Percentiles rank a stretch among this genome's conserved stretches.
These are phyloP conservation scores for Phylloscopus collybita DNA, from an alignment of 2,797 vertebrate species.

Conservation along the genomic window DNA sequence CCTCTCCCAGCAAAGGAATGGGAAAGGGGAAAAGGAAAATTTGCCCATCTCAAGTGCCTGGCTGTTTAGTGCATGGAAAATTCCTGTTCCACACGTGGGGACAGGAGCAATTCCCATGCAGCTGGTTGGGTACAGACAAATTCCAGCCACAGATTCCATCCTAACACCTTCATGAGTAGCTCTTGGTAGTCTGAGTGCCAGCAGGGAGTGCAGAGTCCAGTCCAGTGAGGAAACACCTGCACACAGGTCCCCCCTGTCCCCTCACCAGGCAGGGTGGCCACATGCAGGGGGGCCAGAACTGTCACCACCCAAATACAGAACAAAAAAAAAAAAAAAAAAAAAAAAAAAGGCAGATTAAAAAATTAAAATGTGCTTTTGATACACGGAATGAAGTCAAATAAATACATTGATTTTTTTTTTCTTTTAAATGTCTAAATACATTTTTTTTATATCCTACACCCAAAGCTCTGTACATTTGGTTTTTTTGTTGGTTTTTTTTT, in stretches of 20 bases:
- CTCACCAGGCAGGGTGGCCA: conserved; percentile 36
- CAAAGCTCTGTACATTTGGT: conserved; percentile 97
- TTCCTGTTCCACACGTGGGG: background rate
- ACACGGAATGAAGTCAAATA: conserved; percentile 94
- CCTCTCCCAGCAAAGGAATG: conserved; percentile 59
- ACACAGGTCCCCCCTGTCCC: background rate
- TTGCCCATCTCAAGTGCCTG: conserved; percentile 74
- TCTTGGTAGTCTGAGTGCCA: conserved; percentile 24
- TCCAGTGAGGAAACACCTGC: conserved; percentile 5
- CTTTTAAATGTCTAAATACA: conserved; percentile 80
- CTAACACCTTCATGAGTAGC: conserved; percentile 19
- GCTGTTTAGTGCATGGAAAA: conserved; percentile 53
- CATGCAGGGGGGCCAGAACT: conserved; percentile 62
- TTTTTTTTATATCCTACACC: conserved; percentile 87
- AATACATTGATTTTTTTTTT: conserved; percentile 88
- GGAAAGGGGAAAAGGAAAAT: conserved; percentile 36
- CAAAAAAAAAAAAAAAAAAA: conserved; percentile 34
- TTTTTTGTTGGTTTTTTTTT: conserved; percentile 17
- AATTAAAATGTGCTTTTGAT: conserved; percentile 84
- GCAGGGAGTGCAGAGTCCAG: conserved; percentile 45
- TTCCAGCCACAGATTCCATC: conserved; percentile 16
- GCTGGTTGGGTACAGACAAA: background rate
- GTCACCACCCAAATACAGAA: conserved; percentile 73
- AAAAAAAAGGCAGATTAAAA: conserved; percentile 75
- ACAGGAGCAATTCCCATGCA: conserved; percentile 15